Base-by-base conservation (phyloP, 2,888 invertebrate genomes). In the Chymomyza fuscimana region DNA sequence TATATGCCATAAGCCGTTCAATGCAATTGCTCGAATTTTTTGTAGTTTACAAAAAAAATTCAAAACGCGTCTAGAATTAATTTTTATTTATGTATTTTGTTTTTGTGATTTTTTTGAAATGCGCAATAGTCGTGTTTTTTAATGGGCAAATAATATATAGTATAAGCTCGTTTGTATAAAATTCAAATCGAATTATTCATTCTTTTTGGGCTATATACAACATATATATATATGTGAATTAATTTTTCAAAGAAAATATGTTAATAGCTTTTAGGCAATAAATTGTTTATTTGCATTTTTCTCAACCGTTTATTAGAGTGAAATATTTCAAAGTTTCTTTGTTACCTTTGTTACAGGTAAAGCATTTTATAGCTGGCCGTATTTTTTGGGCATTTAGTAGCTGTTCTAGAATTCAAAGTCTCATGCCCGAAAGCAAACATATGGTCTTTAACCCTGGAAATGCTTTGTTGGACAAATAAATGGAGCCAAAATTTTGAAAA, bases 61-160 rank as follows among this genome's bases (percentile, higher is more conserved):
- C 50, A 58, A 87, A 69, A 74, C 80, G 81, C 71, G 82, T 46
- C 80, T 80, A 82, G 86, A 80, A 82, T 82, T 63, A 52, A 69
- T 74, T 73, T 73, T 50, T 67, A 58, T 69, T 69, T 62, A 61
- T 59, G 51, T 9, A 4, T 19, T 46, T 66, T 79, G 63, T 61
- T 56, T 63, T 73, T 54, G 32, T 65, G 56, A 65, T 67, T 64
- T 73, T 77, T 80, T 59, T 65, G 40, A 74, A 82, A 78, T 77
- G 81, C 88, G 88, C 88, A 87, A 83, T 78, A 86, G 68, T 65
- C 60, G 32, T 7, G 32, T 7, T 32, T 32, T 25, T 32, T 32
- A 32, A 32, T 32, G 9, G 74, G 16, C 54, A 54, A 46, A 46
- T 46, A 46, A 46, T 46, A 4, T 46, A 10, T 46, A 46, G 7